Base-by-base conservation (phyloP, 2,888 invertebrate species). In the Pharmacophagus antenor region DNA sequence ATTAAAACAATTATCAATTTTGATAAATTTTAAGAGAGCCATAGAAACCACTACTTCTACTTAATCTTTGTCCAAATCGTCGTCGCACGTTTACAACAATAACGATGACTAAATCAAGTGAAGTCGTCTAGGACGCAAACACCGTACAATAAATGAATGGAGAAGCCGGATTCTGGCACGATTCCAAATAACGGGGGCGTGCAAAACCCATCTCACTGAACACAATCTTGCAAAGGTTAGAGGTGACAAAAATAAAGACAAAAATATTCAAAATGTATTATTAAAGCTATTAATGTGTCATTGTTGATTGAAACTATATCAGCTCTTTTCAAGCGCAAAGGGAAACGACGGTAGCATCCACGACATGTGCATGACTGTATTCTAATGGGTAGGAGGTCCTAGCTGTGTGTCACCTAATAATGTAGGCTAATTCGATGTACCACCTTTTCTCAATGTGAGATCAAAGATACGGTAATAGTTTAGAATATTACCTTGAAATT, bases 221-320 rank as follows among this genome's bases (percentile, higher is more conserved):
- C 63, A 69, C 70, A 72, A 70, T 74, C 68, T 73, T 67, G 67
- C 56, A 82, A 85, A 86, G 85, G 81, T 84, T 84, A 84, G 79
- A 73, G 82, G 82, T 85, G 81, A 82, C 74, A 70, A 79, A 79
- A 79, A 79, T 80, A 80, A n/a, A n/a, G n/a, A 79, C 77, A 67
- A 77, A 73, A 78, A 70, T 71, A 72, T 70, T 73, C 37, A 37
- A n/a, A n/a, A n/a, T n/a, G n/a, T n/a, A n/a, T n/a, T n/a, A n/a
- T n/a, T n/a, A n/a, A n/a, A n/a, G n/a, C n/a, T n/a, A n/a, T n/a
- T n/a, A n/a, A n/a, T n/a, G n/a, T n/a, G n/a, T n/a, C n/a, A n/a
- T n/a, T n/a, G n/a, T n/a, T n/a, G n/a, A 37, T 37, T 37, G 37
- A 37, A 37, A 37, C 37, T 37, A n/a, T n/a, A n/a, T n/a, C n/a